Percentiles rank a stretch among this genome's conserved stretches.
phyloP scores from a whole-genome alignment of 2,888 invertebrate species.

The Catotricha subobsoleta region DNA sequence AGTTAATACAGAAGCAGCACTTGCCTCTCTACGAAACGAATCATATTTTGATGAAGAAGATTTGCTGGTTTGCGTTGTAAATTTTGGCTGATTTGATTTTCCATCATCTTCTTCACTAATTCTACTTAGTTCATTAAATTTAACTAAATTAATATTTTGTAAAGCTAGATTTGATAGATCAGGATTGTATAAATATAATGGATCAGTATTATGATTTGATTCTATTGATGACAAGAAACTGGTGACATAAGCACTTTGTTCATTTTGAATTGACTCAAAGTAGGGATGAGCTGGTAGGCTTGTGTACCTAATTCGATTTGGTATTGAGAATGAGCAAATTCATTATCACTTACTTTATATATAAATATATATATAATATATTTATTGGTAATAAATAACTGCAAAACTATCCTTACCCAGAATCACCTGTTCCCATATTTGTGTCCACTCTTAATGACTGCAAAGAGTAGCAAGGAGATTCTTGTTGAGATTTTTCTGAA shows the following conservation, averaged over 20 bases:
- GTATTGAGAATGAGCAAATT: not conserved
- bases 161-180: slow-evolving; percentile 8
- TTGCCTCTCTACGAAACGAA: not conserved
- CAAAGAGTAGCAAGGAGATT: slow-evolving; percentile 11
- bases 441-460: slow-evolving; percentile 10
- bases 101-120: slow-evolving; percentile 6
- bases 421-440: slow-evolving; percentile 10
- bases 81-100: not conserved
- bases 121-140: slow-evolving; percentile 5
- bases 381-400: not conserved
- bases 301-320: slow-evolving; percentile 5
- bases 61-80: not conserved
- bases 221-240: slow-evolving; percentile 3
- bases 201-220: slow-evolving; percentile 3
- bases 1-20: not conserved
- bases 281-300: slow-evolving; percentile 6
- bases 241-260: slow-evolving; percentile 2
- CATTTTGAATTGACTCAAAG: not conserved
- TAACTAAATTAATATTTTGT: slow-evolving; percentile 3
- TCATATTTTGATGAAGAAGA: not conserved
- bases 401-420: slow-evolving; percentile 8
- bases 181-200: slow-evolving; percentile 3
- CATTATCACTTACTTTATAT: not conserved
- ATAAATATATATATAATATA: not conserved
- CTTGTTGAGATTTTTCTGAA: slow-evolving; percentile 9